These are phyloP conservation scores for Peromyscus eremicus DNA, from an alignment of 2,797 vertebrate genomes.

Conservation along the genomic window DNA sequence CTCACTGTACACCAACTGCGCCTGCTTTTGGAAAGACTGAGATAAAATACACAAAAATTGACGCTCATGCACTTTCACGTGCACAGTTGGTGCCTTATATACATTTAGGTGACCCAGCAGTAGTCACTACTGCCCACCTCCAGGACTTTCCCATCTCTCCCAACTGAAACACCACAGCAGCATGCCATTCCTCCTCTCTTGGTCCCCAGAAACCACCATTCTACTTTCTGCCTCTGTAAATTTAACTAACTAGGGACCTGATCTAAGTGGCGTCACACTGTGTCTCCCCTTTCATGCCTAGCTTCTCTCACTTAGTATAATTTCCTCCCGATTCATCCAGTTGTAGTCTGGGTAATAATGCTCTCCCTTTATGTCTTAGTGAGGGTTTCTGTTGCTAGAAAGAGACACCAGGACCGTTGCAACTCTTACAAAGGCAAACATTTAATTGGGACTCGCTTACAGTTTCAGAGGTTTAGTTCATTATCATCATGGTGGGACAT, in stretches of 20 bases:
- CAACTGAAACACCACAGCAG: background rate
- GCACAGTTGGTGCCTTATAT: background rate
- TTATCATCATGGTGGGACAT: background rate
- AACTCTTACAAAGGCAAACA: background rate
- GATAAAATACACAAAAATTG: background rate
- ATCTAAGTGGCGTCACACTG: rapidly evolving
- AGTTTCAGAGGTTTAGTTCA: background rate
- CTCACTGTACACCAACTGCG: background rate
- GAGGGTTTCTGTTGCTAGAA: background rate
- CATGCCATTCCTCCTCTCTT: rapidly evolving
- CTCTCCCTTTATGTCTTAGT: background rate
- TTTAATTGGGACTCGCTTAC: background rate
- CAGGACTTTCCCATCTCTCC: background rate
- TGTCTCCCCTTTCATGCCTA: background rate
- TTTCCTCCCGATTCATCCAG: background rate
- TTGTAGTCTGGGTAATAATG: background rate
- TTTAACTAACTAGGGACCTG: background rate
- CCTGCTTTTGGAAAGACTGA: background rate
- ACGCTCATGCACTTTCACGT: background rate
- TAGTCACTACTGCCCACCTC: rapidly evolving
- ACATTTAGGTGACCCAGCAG: no score
- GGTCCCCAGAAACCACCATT: background rate
- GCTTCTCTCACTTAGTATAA: background rate
- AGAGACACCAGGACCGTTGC: background rate
- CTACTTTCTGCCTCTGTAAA: background rate